phyloP scores from a whole-genome alignment of 2,888 invertebrate genomes.

The Plebejus anna region DNA sequence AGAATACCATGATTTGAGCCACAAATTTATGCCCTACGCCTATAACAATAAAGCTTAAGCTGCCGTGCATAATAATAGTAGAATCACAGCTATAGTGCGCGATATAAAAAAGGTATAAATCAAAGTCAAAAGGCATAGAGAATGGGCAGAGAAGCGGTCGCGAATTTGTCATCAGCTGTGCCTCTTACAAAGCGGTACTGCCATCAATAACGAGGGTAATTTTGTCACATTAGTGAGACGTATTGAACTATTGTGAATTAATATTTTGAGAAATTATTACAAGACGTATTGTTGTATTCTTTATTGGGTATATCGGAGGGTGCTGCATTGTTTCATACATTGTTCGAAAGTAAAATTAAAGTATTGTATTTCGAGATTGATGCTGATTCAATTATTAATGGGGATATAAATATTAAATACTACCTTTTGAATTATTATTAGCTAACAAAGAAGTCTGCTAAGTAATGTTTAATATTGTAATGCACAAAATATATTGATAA shows the following conservation, averaged over 20 bases:
- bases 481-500: no score
- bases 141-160: conserved; percentile 68
- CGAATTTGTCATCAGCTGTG: conserved; percentile 74
- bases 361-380: background rate
- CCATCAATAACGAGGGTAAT: conserved; percentile 79
- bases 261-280: conserved; percentile 40
- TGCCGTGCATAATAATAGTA: conserved; percentile 43
- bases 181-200: conserved; percentile 59
- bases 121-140: conserved; percentile 81
- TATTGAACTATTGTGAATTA: conserved; percentile 69
- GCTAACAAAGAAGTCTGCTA: background rate
- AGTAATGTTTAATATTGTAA: background rate
- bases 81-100: conserved; percentile 67
- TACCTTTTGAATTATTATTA: background rate
- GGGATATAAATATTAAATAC: background rate
- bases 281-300: conserved; percentile 29
- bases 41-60: conserved; percentile 35
- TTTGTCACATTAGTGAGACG: conserved; percentile 75
- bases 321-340: background rate
- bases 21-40: conserved; percentile 44
- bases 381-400: conserved; percentile 9
- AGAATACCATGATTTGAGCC: conserved; percentile 32
- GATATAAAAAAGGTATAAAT: conserved; percentile 79
- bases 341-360: conserved; percentile 20
- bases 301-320: conserved; percentile 28